phyloP scores from a whole-genome alignment of 2,888 invertebrate species.

The Schizaphis graminum region DNA sequence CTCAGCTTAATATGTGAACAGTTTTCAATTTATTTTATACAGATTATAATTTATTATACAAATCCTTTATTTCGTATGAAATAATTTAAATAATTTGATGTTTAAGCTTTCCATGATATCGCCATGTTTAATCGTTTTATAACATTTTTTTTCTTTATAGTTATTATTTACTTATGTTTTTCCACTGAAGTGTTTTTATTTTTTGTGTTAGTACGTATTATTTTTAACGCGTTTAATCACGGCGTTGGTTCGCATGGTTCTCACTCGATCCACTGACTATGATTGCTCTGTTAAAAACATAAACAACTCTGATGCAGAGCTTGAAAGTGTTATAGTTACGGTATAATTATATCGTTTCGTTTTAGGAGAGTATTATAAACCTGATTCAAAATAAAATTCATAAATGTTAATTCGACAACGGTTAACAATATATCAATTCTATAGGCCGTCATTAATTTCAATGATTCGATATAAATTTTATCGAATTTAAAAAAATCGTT shows the following conservation, averaged over 20 bases:
- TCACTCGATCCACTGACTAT: not conserved
- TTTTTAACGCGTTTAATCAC: not conserved
- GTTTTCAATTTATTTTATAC: not conserved
- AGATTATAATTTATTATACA: not conserved
- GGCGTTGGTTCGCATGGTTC: not conserved
- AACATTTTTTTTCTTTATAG: too few species aligned
- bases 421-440: not conserved
- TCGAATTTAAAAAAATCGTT: not conserved
- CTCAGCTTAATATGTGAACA: not conserved
- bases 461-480: not conserved
- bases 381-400: not conserved
- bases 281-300: not conserved
- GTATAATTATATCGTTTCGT: not conserved
- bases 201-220: not conserved
- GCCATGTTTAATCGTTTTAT: not conserved
- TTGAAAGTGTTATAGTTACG: not conserved
- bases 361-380: not conserved
- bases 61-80: not conserved
- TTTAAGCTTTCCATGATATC: not conserved
- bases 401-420: not conserved
- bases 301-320: not conserved
- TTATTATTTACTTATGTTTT: not conserved
- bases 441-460: not conserved
- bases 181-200: too few species aligned
- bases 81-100: not conserved